These are phyloP conservation scores for Staurois parvus DNA, from an alignment of 2,797 vertebrate genomes.

Conservation along the genomic window DNA sequence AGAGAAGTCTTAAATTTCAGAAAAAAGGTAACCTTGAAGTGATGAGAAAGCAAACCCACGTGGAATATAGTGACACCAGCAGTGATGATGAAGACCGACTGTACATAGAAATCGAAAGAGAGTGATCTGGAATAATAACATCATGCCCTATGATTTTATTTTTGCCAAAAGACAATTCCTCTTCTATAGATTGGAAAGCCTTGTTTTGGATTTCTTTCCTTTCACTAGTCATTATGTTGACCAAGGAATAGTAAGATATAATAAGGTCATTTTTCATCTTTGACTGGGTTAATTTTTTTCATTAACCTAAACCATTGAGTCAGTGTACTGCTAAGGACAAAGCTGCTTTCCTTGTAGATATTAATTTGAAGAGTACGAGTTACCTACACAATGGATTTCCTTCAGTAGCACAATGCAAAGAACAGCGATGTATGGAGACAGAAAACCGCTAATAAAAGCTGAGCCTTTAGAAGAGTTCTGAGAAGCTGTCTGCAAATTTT, in stretches of 20 bases:
- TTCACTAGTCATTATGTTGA: background rate
- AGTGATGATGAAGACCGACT: conserved; percentile 82
- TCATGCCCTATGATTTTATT: background rate
- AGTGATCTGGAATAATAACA: background rate
- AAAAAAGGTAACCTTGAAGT: conserved; percentile 75
- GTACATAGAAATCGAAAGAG: conserved; percentile 77
- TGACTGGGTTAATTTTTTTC: too few relatives aligned
- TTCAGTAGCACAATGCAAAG: background rate
- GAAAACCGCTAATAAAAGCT: too few relatives aligned
- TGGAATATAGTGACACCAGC: conserved; percentile 78
- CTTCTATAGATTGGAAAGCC: background rate
- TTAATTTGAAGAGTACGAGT: background rate
- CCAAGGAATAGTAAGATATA: background rate
- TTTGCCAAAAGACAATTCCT: background rate
- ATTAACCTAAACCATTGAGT: background rate
- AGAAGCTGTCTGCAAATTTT: too few relatives aligned
- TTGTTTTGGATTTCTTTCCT: background rate
- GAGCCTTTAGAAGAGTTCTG: too few relatives aligned
- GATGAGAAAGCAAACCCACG: conserved; percentile 74
- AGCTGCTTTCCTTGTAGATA: background rate
- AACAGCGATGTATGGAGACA: too few relatives aligned
- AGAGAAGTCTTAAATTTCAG: conserved; percentile 53
- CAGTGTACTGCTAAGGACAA: background rate
- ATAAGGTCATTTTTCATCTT: background rate
- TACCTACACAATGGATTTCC: background rate